These are phyloP conservation scores for Dreissena rostriformis DNA, from an alignment of 1,140 invertebrate genomes.

Conservation along the genomic window DNA sequence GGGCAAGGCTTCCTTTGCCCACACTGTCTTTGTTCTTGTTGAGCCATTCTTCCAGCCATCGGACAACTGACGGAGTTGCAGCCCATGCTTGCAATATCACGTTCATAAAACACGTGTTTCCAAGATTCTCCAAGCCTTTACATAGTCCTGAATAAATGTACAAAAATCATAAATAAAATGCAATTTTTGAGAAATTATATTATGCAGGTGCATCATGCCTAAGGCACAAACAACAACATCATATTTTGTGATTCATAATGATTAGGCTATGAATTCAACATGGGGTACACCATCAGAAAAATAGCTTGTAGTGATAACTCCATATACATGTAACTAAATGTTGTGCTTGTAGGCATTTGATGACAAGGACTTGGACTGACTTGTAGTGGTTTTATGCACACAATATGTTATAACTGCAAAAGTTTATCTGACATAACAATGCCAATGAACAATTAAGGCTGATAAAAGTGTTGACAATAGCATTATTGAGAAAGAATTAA, in stretches of 20 bases:
- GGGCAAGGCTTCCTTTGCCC: constrained; percentile 60
- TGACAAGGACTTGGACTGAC: too few species aligned
- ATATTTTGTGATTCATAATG: too few species aligned
- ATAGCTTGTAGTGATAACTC: not conserved
- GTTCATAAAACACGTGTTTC: constrained; percentile 99
- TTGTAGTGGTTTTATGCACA: too few species aligned
- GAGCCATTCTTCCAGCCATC: constrained; percentile 87
- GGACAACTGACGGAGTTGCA: constrained; percentile 89
- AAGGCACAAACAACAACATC: not conserved
- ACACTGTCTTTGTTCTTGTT: constrained; percentile 44
- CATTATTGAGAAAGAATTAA: too few species aligned
- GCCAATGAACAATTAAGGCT: too few species aligned
- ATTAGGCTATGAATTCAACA: too few species aligned
- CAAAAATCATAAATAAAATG: not conserved
- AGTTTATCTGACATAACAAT: too few species aligned
- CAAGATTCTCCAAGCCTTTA: constrained; percentile 96
- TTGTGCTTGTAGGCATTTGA: too few species aligned
- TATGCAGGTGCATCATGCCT: not conserved
- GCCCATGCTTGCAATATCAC: constrained; percentile 97
- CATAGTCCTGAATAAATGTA: constrained; percentile 68
- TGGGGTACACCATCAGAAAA: not conserved
- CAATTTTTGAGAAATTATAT: not conserved
- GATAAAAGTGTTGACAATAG: too few species aligned
- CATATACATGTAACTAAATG: too few species aligned
- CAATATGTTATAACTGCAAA: too few species aligned